phyloP scores from a whole-genome alignment of 2,113 vertebrate species.

The Brienomyrus brachyistius region DNA sequence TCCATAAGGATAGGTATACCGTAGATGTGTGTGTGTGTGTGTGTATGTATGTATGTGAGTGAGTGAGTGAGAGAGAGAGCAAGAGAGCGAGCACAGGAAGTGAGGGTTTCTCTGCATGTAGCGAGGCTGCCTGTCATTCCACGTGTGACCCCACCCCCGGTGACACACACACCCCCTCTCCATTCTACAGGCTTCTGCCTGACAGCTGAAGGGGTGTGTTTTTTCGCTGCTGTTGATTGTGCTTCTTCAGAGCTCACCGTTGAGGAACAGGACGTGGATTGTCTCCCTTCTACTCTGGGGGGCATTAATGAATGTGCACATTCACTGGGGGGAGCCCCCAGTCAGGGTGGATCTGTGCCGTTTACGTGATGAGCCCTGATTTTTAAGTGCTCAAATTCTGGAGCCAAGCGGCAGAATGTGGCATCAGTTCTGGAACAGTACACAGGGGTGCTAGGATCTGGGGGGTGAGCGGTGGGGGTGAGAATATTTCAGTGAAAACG shows the following conservation, averaged over 20 bases:
- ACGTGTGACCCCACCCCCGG: neutral
- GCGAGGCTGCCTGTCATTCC: neutral
- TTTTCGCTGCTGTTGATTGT: neutral
- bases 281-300: neutral
- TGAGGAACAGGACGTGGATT: neutral
- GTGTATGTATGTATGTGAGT: neutral
- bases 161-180: neutral
- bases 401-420: neutral
- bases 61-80: neutral
- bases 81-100: neutral
- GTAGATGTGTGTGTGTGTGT: neutral
- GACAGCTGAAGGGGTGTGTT: neutral
- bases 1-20: too few relatives aligned
- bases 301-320: neutral
- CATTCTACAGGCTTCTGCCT: neutral
- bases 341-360: neutral
- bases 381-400: neutral
- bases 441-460: neutral
- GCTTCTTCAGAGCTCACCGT: neutral
- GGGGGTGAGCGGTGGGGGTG: neutral
- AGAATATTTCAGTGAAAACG: neutral
- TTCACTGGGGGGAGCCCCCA: neutral
- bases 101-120: neutral
- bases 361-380: neutral
- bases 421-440: neutral